Base-by-base conservation (phyloP, 2,797 vertebrate genomes). In the Macropodus opercularis region DNA sequence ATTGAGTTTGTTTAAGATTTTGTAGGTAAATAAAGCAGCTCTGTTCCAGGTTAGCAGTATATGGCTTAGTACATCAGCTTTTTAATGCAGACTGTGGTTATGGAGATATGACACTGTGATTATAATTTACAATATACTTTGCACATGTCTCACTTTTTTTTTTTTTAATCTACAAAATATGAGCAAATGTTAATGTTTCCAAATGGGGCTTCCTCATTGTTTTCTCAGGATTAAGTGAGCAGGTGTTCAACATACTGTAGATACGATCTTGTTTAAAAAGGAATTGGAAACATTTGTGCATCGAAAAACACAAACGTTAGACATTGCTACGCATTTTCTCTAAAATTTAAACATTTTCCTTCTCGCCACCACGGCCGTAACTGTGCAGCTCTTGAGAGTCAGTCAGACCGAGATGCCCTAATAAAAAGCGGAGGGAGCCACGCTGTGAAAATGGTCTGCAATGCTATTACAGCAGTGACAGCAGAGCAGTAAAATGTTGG, bases 221-320 rank as follows among this genome's bases (percentile, higher is more conserved):
- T 64, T 40, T 17, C 41, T 12, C 40, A 18, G 59, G 48, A 70
- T 57, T 36, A 51, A 42, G 9, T 38, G 51, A 19, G 9, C 1
- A 42, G 18, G 5, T 56, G 21, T 41, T 65, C 29, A 19, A 14
- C 12, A 31, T 9, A 31, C n/a, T 24, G 34, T 6, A 34, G 51
- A 60, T 32, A 36, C 6, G 5, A 39, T 5, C 8, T 42, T 48
- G 4, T 76, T 55, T 51, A 34, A 35, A 50, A 47, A 57, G 63
- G 47, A 50, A 63, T 54, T 41, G 50, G 55, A 31, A 78, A 55
- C 56, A 69, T 36, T 23, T 57, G 53, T 55, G 38, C 56, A 55
- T 39, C 19, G 21, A 44, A 56, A 53, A 43, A 48, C 41, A 61
- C 22, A 36, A 38, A 43, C 52, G 56, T 47, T 5, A 40, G 43